Conservation (phyloP, 1,140 invertebrate species). For the Cherax quadricarinatus region DNA sequence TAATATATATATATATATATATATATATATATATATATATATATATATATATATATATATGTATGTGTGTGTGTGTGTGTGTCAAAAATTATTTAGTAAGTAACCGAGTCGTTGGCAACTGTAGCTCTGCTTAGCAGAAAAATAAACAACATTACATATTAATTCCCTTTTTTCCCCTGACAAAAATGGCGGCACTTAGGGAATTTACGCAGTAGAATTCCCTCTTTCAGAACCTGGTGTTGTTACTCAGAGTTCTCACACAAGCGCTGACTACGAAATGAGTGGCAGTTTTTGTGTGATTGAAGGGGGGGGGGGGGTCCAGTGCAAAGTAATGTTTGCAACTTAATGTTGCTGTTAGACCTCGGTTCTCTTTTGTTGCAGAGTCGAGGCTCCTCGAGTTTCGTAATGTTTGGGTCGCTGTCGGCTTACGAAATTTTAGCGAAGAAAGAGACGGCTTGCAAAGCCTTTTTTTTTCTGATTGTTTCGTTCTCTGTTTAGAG, state of each 20-base stretch:
- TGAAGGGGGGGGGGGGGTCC: background rate
- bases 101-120: background rate
- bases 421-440: no score
- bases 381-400: no score
- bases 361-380: background rate
- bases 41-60: no score
- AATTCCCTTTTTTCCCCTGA: background rate
- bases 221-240: background rate
- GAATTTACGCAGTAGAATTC: background rate
- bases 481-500: no score
- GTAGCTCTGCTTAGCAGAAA: background rate
- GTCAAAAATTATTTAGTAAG: background rate
- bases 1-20: no score
- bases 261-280: background rate
- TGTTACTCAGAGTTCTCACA: background rate
- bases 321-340: background rate
- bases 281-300: background rate
- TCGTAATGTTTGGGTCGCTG: no score
- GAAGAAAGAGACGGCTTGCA: no score
- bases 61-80: no score
- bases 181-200: background rate
- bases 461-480: no score
- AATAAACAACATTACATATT: background rate
- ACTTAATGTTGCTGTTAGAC: background rate
- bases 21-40: no score